phyloP scores from a whole-genome alignment of 2,113 vertebrate species.

The Regulus satrapa region DNA sequence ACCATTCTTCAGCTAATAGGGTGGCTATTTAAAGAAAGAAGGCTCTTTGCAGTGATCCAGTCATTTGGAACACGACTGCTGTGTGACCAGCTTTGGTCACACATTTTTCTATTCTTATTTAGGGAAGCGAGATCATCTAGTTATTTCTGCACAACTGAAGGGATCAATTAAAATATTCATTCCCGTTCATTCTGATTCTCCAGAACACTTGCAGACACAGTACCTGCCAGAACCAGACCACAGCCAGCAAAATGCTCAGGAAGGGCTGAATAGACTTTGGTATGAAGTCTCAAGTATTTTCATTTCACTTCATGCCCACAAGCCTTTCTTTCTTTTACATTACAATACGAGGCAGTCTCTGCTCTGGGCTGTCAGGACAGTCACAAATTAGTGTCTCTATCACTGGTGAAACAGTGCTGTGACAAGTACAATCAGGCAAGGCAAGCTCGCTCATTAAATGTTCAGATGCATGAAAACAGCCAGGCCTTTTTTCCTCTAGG shows the following conservation, averaged over 20 bases:
- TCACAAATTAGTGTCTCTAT: neutral
- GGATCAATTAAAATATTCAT: conserved; percentile 14
- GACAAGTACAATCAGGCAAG: neutral
- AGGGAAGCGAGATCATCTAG: neutral
- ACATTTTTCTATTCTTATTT: conserved; percentile 15
- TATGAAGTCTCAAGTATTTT: neutral
- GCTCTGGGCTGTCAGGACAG: neutral
- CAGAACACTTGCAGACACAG: neutral
- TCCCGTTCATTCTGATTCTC: neutral
- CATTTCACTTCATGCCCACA: neutral
- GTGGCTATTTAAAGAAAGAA: conserved; percentile 43
- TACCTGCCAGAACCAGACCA: neutral
- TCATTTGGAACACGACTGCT: conserved; percentile 2
- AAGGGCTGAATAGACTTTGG: neutral
- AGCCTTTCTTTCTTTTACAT: neutral
- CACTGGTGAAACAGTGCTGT: neutral
- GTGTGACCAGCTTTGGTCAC: neutral
- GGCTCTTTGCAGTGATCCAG: neutral
- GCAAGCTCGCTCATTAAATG: neutral
- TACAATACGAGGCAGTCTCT: neutral
- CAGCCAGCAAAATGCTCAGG: neutral
- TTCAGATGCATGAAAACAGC: neutral
- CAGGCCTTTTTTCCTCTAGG: neutral
- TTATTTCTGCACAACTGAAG: conserved; percentile 4
- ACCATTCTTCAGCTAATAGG: conserved; percentile 19